Conservation (phyloP, 1,140 invertebrate species). For the Macrobrachium nipponense region DNA sequence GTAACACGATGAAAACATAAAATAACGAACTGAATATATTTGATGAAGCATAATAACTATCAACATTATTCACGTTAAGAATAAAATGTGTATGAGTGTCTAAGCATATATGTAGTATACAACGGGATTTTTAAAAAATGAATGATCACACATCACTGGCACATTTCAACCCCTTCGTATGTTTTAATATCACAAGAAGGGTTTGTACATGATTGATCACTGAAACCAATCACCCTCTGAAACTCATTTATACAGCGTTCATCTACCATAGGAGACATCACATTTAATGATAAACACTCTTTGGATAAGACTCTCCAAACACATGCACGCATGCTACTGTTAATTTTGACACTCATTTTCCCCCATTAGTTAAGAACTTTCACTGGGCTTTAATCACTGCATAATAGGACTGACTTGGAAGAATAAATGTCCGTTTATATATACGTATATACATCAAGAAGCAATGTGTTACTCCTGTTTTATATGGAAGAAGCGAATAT, state of each 20-base stretch:
- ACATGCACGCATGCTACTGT: background rate
- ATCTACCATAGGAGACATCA: conserved; percentile 43
- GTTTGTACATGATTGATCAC: conserved; percentile 7
- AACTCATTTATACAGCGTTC: background rate
- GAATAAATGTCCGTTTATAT: no score
- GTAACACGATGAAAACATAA: no score
- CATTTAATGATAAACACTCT: background rate
- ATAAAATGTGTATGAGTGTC: no score
- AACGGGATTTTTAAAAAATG: background rate
- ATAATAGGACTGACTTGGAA: no score
- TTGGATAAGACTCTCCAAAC: background rate
- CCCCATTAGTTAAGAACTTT: background rate
- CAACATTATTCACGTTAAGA: no score
- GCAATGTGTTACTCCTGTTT: no score
- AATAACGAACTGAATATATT: no score
- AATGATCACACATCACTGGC: background rate
- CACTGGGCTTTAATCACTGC: no score
- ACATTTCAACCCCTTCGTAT: background rate
- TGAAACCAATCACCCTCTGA: background rate
- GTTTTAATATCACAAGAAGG: conserved; percentile 4
- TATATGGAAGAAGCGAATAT: conserved; percentile 1
- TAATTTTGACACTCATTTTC: background rate
- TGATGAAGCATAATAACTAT: no score
- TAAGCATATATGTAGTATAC: no score
- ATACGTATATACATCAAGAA: no score